Base-by-base conservation (phyloP, 2,888 invertebrate genomes). In the Patella pellucida region DNA sequence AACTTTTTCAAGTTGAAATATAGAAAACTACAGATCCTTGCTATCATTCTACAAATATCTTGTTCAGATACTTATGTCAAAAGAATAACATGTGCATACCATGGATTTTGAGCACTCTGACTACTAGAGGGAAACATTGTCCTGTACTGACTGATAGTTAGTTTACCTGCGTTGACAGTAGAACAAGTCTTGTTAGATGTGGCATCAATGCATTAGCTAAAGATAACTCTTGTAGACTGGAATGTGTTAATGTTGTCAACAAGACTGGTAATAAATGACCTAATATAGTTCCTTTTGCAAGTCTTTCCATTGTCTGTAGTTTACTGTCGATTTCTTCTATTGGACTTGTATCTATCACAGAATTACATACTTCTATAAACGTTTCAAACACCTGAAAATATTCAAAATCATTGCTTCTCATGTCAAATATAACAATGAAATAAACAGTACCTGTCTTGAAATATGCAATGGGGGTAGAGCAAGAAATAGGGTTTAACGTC, bases 221-320 rank as follows among this genome's bases (percentile, higher is more conserved):
- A 16, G 80, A 75, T 71, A 90, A 81, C 76, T 85, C 85, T 62
- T 85, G 85, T 16, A 89, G 82, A 73, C 87, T 88, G n/a, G 77
- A 80, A 75, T 90, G 89, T 41, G 89, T 90, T 81, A 90, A 82
- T 4, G 88, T 82, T 0, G 90, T 90, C 72, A 90, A 78, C 16
- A 90, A 80, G 0, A 87, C 82, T 0, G 90, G 90, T 74, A 90
- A 77, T 67, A 90, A 80, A 76, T 90, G 88, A 62, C 90, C 90
- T 23, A 90, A 83, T 11, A 90, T 81, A 5, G 90, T 89, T 51
- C 88, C 87, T 82, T 90, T 90, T 73, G 88, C 85, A 70, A 90
- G 81, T 41, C 86, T 80, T 80, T 90, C 90, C 71, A 90, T 80
- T 15, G 87, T 87, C 70, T 86, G 84, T 50, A 90, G 82, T 75